Base-by-base conservation (phyloP, 1,140 invertebrate species). In the Homarus americanus region DNA sequence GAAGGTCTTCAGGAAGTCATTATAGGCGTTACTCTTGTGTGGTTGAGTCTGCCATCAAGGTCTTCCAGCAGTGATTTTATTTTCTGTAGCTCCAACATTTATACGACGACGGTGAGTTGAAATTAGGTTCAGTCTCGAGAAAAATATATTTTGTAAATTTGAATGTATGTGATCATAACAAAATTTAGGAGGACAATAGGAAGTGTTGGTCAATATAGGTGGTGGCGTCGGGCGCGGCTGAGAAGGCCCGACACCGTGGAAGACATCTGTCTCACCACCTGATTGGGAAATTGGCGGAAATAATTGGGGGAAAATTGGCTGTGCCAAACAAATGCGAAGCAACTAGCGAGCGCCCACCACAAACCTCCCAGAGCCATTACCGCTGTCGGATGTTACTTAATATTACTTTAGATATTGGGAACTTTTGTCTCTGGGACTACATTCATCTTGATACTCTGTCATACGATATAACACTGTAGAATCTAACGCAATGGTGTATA, bases 211-310 rank as follows among this genome's bases (percentile, higher is more conserved):
- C 28, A 75, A 17, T 17, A 53, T 15, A 10, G 41, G 53, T 0
- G 80, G 80, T 0, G 80, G 12, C 1, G 32, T n/a, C 4, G 80
- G 12, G 0, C 12, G 53, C 4, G 32, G 53, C 20, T 28, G 36
- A 36, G 40, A 34, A 40, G n/a, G n/a, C 24, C 5, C n/a, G 44
- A 34, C 40, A 40, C 24, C 72, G 36, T 28, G 84, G 84, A 86
- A 76, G 82, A 87, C 85, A 87, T 87, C 85, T 86, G 84, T 86
- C 84, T 36, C 85, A 44, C 73, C 34, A 44, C 75, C 28, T 87
- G 85, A 87, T 87, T 79, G 85, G 73, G 75, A 87, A 87, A 87
- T 87, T 87, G 85, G 85, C 73, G 85, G 44, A 87, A 78, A 87
- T 87, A 87, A 87, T 87, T 87, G 85, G 85, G 49, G 85, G 75